Percentiles rank a stretch among this genome's conserved stretches.
Conservation (phyloP, 1,140 invertebrate species). For the Caenorhabditis brenneri region DNA sequence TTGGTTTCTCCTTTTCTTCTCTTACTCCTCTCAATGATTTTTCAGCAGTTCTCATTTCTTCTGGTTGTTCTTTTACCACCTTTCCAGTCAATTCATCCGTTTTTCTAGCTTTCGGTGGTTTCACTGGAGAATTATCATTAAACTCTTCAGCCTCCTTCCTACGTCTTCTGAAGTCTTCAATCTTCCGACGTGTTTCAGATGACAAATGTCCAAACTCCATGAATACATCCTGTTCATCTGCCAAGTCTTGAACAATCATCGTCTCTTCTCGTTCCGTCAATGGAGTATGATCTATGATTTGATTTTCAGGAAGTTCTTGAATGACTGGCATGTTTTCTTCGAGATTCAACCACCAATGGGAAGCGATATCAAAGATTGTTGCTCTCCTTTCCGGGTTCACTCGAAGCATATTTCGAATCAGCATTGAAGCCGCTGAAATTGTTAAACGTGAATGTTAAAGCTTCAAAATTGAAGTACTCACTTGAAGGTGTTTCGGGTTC, state of each 20-base stretch:
- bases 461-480: constrained; percentile 73
- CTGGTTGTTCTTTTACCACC: constrained; percentile 10
- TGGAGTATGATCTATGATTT: constrained; percentile 69
- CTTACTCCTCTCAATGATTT: constrained; percentile 62
- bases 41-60: constrained; percentile 63
- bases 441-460: constrained; percentile 24
- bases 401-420: constrained; percentile 91
- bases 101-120: constrained; percentile 65
- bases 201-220: constrained; percentile 71
- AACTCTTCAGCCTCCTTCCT: constrained; percentile 71
- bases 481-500: constrained; percentile 91
- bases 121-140: constrained; percentile 70
- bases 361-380: constrained; percentile 89
- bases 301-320: constrained; percentile 70
- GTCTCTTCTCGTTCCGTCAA: constrained; percentile 69
- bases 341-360: constrained; percentile 89
- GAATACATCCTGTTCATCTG: constrained; percentile 71
- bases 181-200: constrained; percentile 56
- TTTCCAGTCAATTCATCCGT: constrained; percentile 49
- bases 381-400: constrained; percentile 87
- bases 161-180: constrained; percentile 59
- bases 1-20: constrained; percentile 31
- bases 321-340: constrained; percentile 73
- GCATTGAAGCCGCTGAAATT: constrained; percentile 83
- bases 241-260: constrained; percentile 70